phyloP scores from a whole-genome alignment of 1,140 invertebrate species.

The Scaptomyza montana region DNA sequence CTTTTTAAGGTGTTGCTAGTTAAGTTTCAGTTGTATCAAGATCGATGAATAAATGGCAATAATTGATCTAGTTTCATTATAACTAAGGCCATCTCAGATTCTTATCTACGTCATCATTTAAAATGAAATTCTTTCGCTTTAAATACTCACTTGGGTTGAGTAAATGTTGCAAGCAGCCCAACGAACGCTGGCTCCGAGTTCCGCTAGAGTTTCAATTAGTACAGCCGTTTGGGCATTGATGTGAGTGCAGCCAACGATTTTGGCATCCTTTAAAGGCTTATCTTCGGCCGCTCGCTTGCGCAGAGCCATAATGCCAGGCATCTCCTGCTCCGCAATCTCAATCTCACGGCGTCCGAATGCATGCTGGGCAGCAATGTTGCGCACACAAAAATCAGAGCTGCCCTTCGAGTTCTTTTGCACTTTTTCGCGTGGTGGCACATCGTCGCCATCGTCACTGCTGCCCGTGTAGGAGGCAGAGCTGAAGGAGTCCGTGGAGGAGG shows the following conservation, averaged over 20 bases:
- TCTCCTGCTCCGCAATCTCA: constrained; percentile 98
- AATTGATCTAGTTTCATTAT: too few species aligned
- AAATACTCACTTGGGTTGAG: constrained; percentile 91
- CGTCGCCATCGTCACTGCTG: constrained; percentile 93
- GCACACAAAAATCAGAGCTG: constrained; percentile 94
- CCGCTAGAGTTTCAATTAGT: constrained; percentile 95
- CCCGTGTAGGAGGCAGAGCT: constrained; percentile 96
- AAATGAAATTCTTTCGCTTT: too few species aligned
- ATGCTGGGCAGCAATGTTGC: constrained; percentile 94
- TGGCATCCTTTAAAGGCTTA: constrained; percentile 97
- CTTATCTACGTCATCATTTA: too few species aligned
- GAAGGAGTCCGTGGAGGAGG: constrained; percentile 97
- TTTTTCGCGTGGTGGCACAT: constrained; percentile 91
- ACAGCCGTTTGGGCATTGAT: constrained; percentile 99
- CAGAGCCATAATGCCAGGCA: constrained; percentile 98
- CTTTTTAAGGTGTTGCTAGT: neutral
- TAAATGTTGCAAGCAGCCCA: constrained; percentile 99
- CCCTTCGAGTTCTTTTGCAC: constrained; percentile 91
- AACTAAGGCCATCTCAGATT: too few species aligned
- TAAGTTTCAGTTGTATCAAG: neutral
- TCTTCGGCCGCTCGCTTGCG: constrained; percentile 95
- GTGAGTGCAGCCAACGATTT: constrained; percentile 98
- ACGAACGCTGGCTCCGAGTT: constrained; percentile 95
- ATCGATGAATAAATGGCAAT: too few species aligned
- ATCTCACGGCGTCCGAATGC: constrained; percentile 97